These are phyloP conservation scores for Puntigrus tetrazona DNA, from an alignment of 2,113 vertebrate genomes.

Conservation along the genomic window DNA sequence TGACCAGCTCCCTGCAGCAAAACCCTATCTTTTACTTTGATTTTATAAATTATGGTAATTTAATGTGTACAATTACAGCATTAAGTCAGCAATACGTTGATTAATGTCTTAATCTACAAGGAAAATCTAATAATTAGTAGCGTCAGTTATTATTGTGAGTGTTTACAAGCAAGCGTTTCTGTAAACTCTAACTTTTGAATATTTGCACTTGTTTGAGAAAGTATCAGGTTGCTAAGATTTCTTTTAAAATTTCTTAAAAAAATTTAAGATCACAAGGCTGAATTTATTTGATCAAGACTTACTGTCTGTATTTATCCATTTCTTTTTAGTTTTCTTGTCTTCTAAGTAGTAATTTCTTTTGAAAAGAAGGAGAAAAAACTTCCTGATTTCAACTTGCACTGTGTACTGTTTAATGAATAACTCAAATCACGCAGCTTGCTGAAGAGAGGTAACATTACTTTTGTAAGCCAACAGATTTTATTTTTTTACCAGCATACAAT, in stretches of 20 bases:
- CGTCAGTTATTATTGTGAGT: not conserved
- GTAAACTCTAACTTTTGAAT: not conserved
- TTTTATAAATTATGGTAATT: not conserved
- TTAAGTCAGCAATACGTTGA: not conserved
- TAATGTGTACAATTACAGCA: constrained; percentile 1
- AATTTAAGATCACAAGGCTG: not conserved
- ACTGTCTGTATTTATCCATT: not conserved
- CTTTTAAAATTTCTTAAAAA: not conserved
- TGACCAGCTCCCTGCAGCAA: not conserved
- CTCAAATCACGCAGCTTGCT: not conserved
- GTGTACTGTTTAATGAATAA: not conserved
- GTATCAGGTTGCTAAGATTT: not conserved
- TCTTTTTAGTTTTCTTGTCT: not conserved
- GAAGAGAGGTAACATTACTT: not conserved
- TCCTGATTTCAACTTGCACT: not conserved
- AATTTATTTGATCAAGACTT: not conserved
- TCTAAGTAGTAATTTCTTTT: not conserved
- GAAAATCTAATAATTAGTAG: not conserved
- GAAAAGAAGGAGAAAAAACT: not conserved
- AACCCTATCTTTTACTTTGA: not conserved
- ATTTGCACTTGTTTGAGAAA: not conserved
- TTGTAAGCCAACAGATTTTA: not conserved
- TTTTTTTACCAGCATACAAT: not conserved
- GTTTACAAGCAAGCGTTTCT: not conserved
- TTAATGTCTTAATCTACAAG: not conserved